A percentile compares a stretch with the other conserved stretches of the same genome.
These are phyloP conservation scores for Vidua macroura DNA, from an alignment of 2,113 vertebrate species.

Conservation along the genomic window DNA sequence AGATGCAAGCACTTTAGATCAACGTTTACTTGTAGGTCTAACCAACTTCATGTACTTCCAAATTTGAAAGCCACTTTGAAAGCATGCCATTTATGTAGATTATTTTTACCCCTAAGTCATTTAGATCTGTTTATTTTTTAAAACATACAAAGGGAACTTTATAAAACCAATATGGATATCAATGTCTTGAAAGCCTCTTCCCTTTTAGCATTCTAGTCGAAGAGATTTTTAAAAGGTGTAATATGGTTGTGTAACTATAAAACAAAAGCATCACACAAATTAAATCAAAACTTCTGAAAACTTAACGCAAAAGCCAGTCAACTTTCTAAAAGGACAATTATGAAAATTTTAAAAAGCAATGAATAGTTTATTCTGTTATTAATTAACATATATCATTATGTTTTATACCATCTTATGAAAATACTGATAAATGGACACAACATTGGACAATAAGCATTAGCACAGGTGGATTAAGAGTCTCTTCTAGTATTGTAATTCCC, in stretches of 20 bases:
- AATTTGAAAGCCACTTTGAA: not conserved
- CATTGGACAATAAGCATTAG: not conserved
- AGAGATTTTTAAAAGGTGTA: not conserved
- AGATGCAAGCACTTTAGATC: not conserved
- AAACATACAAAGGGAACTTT: not conserved
- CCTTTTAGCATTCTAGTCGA: not conserved
- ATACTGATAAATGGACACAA: not conserved
- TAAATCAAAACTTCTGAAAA: not conserved
- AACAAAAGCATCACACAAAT: not conserved
- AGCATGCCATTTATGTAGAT: not conserved
- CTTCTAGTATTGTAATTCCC: not conserved
- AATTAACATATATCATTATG: not conserved
- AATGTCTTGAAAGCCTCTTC: not conserved
- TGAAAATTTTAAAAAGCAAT: not conserved
- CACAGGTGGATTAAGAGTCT: not conserved
- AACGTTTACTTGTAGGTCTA: not conserved
- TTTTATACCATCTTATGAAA: not conserved
- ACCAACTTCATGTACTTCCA: not conserved
- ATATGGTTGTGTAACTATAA: not conserved
- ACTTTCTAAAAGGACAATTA: not conserved
- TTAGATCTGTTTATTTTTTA: not conserved
- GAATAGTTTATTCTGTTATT: not conserved
- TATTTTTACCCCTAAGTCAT: not conserved
- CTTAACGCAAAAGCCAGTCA: not conserved
- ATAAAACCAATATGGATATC: not conserved